These are phyloP conservation scores for Platysternon megacephalum DNA, from an alignment of 2,113 vertebrate genomes.

Conservation along the genomic window DNA sequence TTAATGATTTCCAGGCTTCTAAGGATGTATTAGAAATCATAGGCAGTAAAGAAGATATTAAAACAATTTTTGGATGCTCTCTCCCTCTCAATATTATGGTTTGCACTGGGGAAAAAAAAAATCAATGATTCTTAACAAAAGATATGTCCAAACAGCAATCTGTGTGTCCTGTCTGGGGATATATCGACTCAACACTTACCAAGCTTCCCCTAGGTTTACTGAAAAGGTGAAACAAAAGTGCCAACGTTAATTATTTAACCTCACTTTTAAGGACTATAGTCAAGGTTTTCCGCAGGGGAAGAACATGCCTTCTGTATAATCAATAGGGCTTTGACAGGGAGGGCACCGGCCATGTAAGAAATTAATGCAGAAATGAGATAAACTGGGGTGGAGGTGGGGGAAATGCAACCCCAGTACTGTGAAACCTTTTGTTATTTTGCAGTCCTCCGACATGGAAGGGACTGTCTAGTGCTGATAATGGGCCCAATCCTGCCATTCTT, in stretches of 20 bases:
- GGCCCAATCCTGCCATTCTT: fast-evolving
- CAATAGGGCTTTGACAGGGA: conserved; percentile 10
- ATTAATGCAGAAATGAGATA: background rate
- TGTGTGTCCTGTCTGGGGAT: background rate
- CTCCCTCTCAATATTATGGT: background rate
- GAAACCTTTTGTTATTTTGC: background rate
- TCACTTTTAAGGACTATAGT: background rate
- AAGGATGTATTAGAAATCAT: background rate
- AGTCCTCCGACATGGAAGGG: no score
- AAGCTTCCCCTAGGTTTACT: background rate
- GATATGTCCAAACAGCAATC: background rate
- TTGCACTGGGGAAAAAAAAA: background rate
- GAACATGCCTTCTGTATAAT: background rate
- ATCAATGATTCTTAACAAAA: background rate
- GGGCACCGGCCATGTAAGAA: background rate
- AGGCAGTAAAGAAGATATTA: background rate
- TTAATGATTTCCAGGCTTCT: background rate
- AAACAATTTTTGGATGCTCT: background rate
- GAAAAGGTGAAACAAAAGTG: conserved; percentile 26
- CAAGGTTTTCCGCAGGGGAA: background rate
- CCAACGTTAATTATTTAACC: conserved; percentile 4
- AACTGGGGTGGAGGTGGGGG: background rate
- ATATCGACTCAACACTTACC: background rate
- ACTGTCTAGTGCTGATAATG: fast-evolving
- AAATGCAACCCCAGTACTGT: background rate